Base-by-base conservation (phyloP, 1,140 invertebrate species). In the Drosophila athabasca region DNA sequence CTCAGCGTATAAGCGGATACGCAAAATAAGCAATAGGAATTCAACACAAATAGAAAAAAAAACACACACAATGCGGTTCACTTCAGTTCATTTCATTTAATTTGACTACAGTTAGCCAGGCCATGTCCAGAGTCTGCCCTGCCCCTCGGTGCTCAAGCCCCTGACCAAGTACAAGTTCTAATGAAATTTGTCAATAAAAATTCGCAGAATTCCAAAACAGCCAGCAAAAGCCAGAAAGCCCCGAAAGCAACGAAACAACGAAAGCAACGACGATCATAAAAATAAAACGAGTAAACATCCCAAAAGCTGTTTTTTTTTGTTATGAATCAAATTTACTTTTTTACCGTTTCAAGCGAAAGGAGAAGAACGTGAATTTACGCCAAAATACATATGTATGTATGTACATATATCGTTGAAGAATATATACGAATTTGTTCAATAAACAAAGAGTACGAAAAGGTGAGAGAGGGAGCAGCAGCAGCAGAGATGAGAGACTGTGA, bases 281-380 rank as follows among this genome's bases (percentile, higher is more conserved):
- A 35, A 3, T 31, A 31, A 72, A 72, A 71, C 69, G 31, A 61
- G 43, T 58, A 60, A 74, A 75, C 75, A 83, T 65, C 66, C 66
- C 62, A 73, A 73, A 51, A 57, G 46, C 45, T 52, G 59, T 57
- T 48, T 64, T 72, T 72, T 79, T 62, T 31, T 48, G 24, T 35
- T 57, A 69, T 84, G 76, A 90, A 90, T 79, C 68, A 90, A 90
- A 90, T 88, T 90, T 90, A 90, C 87, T 88, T 90, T 90, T 90
- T 90, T 90, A 90, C 87, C 87, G 87, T 90, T 90, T 90, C 83
- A 75, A 90, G 87, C 87, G 87, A 90, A 90, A 90, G 87, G 87
- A 90, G 81, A 73, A 72, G 62, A 74, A 70, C 39, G 39, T 58
- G 44, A 58, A 61, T 61, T 51, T 35, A 49, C 52, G 50, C 58